Base-by-base conservation (phyloP, 2,797 vertebrate genomes). In the Fistularia commersonii region DNA sequence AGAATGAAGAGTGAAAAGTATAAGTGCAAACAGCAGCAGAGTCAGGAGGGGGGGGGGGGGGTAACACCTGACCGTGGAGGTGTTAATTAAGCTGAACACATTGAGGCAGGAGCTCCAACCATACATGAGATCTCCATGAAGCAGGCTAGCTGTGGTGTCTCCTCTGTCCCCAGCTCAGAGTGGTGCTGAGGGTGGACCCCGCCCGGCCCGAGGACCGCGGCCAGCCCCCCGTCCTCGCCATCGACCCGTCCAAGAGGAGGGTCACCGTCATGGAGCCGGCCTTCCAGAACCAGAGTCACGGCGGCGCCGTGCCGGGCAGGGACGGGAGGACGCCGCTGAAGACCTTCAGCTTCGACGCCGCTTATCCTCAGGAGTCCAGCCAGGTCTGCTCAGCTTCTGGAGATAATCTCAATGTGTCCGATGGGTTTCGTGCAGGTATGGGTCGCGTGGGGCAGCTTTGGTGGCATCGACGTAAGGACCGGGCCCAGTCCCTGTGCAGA, bases 281-380 rank as follows among this genome's bases (percentile, higher is more conserved):
- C 51, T 69, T 63, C 64, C 92, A 68, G 88, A 89, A 84, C 46
- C 81, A 90, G 12, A 87, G 90, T 3, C 88, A 88, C 10, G 36
- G 80, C 35, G 85, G 90, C 37, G 90, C 90, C 77, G 93, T 93
- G 44, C 87, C 91, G 0, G 84, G 90, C 61, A 82, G 75, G 32
- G 90, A 93, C 11, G 88, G 67, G 32, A 92, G 87, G 56, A 89
- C 91, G 45, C 91, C 89, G 1, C 91, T 93, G 0, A 99, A 95
- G 84, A 95, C 94, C 82, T 94, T 96, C 74, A 93, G 89, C 66
- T 95, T 99, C 8, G 97, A 99, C 43, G 92, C 93, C 0, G 91
- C 92, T 43, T 99, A 94, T 63, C 90, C 94, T 8, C 93, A 92
- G 6, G 95, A 97, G 47, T 90, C 95, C 3, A 93, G 92, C 65